phyloP scores from a whole-genome alignment of 2,113 vertebrate genomes.

The Tachuris rubrigastra region DNA sequence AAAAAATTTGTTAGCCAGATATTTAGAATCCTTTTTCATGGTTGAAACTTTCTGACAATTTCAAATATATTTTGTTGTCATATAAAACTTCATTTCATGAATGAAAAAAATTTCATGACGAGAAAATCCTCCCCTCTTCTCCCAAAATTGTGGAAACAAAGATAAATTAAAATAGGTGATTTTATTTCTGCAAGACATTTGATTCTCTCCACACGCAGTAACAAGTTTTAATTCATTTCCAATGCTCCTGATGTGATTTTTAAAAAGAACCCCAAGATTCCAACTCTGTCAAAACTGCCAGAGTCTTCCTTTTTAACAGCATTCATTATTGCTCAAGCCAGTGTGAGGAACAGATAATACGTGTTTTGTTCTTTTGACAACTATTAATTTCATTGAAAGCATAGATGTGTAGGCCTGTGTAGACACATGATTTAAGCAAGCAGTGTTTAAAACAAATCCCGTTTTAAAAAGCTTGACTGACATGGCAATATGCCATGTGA shows the following conservation, averaged over 20 bases:
- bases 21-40: background rate
- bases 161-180: background rate
- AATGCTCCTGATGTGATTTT: background rate
- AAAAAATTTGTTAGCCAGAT: background rate
- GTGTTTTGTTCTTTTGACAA: conserved; percentile 60
- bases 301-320: background rate
- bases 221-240: background rate
- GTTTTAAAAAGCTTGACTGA: conserved; percentile 19
- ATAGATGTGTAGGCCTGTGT: conserved; percentile 1
- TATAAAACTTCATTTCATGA: background rate
- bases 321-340: conserved; percentile 33
- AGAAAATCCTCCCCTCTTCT: background rate
- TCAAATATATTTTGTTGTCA: background rate
- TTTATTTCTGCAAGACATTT: background rate
- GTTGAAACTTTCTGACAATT: background rate
- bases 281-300: background rate
- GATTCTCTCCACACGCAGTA: background rate
- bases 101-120: background rate
- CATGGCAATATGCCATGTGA: background rate
- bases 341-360: conserved; percentile 12
- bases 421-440: conserved; percentile 29
- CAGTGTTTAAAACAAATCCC: conserved; percentile 5
- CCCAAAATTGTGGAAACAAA: background rate
- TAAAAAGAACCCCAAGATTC: background rate
- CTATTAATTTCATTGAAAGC: conserved; percentile 49